phyloP scores from a whole-genome alignment of 2,113 vertebrate genomes.

The Lasiurus cinereus region DNA sequence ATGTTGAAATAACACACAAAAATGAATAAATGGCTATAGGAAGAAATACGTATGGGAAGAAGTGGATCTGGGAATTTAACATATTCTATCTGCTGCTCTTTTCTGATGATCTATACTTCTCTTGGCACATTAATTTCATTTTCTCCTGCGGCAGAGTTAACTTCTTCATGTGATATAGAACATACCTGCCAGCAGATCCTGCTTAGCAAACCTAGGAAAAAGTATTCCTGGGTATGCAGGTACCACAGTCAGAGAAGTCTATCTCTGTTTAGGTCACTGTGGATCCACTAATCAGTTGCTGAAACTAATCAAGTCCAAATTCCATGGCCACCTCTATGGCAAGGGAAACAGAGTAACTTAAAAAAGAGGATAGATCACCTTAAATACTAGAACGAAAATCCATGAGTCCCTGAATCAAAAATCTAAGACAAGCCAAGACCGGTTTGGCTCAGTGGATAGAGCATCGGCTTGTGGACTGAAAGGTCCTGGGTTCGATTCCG shows the following conservation, averaged over 20 bases:
- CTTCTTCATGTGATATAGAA: slow-evolving; percentile 8
- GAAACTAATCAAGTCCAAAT: neutral
- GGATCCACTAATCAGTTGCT: neutral
- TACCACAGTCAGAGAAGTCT: neutral
- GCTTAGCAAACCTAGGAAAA: neutral
- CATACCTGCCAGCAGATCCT: neutral
- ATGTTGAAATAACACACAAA: neutral
- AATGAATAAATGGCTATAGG: neutral
- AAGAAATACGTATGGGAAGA: neutral
- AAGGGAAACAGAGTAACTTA: neutral
- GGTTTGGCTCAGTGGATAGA: no score
- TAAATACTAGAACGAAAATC: neutral
- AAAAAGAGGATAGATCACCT: neutral
- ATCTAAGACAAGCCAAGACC: neutral
- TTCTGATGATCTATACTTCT: neutral
- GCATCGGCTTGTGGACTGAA: no score
- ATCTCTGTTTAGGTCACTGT: neutral
- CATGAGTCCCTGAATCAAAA: neutral
- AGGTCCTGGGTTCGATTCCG: no score
- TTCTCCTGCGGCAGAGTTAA: neutral
- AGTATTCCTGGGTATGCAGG: neutral
- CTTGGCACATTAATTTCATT: neutral
- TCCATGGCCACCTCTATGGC: neutral
- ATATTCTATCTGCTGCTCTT: neutral
- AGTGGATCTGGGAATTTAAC: neutral